phyloP scores from a whole-genome alignment of 2,797 vertebrate species.

The Acrossocheilus fasciatus region DNA sequence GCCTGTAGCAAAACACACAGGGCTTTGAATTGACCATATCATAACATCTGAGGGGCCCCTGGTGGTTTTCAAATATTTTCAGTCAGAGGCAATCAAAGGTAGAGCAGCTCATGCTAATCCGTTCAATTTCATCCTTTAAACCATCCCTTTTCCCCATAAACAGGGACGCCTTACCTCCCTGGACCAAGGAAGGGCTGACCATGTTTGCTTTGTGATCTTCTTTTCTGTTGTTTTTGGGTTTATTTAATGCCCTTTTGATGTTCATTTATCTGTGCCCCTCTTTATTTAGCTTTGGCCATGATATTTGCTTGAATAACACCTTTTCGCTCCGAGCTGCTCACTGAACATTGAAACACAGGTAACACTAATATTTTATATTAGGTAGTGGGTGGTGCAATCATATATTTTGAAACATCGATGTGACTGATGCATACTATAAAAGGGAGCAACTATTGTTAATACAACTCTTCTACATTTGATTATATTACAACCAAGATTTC shows the following conservation, averaged over 20 bases:
- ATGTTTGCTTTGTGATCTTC: slow-evolving; percentile 46
- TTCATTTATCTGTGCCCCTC: not conserved
- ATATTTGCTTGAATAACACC: slow-evolving; percentile 6
- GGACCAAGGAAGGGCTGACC: slow-evolving; percentile 58
- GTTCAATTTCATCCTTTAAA: slow-evolving; percentile 96
- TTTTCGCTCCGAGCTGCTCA: not conserved
- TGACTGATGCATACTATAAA: not conserved
- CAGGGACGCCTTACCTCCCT: slow-evolving; percentile 53
- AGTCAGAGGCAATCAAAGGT: slow-evolving; percentile 98
- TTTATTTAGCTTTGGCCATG: not conserved
- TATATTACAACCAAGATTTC: not conserved
- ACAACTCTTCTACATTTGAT: not conserved
- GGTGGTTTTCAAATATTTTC: slow-evolving; percentile 93
- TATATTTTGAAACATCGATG: not conserved
- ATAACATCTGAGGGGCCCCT: slow-evolving; percentile 91
- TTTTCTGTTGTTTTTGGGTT: slow-evolving; percentile 5
- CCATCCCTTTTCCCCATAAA: slow-evolving; percentile 88
- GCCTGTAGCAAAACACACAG: slow-evolving; percentile 82
- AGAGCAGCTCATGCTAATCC: slow-evolving; percentile 91
- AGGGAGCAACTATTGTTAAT: not conserved
- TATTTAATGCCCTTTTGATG: not conserved
- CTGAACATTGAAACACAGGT: not conserved
- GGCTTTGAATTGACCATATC: slow-evolving; percentile 83
- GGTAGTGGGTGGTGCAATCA: not conserved
- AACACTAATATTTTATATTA: not conserved